A percentile compares a stretch with the other conserved stretches of the same genome.
These are phyloP conservation scores for Pogonomyrmex californicus DNA, from an alignment of 1,140 invertebrate species.

Conservation along the genomic window DNA sequence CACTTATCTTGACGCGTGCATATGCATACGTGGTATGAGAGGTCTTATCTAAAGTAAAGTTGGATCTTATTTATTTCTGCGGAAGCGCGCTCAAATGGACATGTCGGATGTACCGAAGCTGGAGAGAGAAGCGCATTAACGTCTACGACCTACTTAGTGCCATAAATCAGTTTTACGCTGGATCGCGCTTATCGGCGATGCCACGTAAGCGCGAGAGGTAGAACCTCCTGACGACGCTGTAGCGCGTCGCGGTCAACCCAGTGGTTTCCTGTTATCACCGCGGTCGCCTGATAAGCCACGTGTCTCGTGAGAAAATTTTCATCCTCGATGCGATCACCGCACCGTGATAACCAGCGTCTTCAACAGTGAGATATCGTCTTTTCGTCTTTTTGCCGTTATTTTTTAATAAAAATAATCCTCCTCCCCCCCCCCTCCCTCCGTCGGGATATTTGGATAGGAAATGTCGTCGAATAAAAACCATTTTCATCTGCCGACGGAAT, in stretches of 20 bases:
- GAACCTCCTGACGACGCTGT: conserved; percentile 11
- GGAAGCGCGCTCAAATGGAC: conserved; percentile 59
- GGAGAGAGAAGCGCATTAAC: conserved; percentile 66
- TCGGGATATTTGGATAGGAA: neutral
- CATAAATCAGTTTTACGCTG: conserved; percentile 76
- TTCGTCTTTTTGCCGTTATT: conserved; percentile 2
- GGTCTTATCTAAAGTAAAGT: conserved; percentile 46
- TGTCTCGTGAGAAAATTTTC: conserved; percentile 75
- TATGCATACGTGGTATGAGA: neutral
- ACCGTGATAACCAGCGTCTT: conserved; percentile 16
- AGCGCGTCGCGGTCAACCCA: conserved; percentile 34
- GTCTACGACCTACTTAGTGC: conserved; percentile 76
- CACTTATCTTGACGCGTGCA: conserved; percentile 16
- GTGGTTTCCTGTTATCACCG: conserved; percentile 64
- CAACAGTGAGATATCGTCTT: neutral
- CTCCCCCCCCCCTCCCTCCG: neutral
- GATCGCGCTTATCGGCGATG: conserved; percentile 71
- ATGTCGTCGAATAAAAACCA: neutral
- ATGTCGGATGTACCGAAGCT: conserved; percentile 51
- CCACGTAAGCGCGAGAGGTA: conserved; percentile 65
- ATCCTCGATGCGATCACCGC: conserved; percentile 43
- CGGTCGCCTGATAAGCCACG: conserved; percentile 60
- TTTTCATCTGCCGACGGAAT: neutral
- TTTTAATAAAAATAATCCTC: neutral
- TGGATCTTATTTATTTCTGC: conserved; percentile 51